Percentiles rank a stretch among this genome's conserved stretches.
phyloP scores from a whole-genome alignment of 1,140 invertebrate genomes.

The Pentalonia nigronervosa region DNA sequence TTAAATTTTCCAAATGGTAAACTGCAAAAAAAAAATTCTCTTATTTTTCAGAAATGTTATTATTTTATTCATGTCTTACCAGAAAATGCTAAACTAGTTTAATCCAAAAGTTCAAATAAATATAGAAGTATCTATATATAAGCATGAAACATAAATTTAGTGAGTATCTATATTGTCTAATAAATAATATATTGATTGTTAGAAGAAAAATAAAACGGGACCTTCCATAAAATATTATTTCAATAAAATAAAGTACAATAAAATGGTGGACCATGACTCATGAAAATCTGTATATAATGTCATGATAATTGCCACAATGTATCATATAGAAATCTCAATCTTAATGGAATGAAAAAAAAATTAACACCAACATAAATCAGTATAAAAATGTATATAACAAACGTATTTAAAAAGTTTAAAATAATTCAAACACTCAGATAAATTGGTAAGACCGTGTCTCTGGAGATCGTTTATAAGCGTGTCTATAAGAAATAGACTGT shows the following conservation, averaged over 20 bases:
- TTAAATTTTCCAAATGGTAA: not conserved
- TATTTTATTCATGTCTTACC: not conserved
- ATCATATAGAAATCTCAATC: not conserved
- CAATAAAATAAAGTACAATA: not conserved
- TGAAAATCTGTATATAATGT: not conserved
- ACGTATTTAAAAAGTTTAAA: not conserved
- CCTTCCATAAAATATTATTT: too few species aligned
- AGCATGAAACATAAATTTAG: too few species aligned
- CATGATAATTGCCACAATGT: too few species aligned
- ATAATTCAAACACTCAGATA: not conserved
- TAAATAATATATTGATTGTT: not conserved
- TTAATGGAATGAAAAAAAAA: not conserved
- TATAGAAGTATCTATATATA: not conserved
- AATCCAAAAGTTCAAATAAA: not conserved
- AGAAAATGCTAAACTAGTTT: too few species aligned
- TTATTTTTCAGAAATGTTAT: not conserved
- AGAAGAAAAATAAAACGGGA: not conserved
- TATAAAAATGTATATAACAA: not conserved
- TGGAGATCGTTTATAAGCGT: constrained; percentile 1
- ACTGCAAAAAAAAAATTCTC: not conserved
- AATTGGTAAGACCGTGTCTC: not conserved
- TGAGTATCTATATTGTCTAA: not conserved
- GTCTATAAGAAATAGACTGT: constrained; percentile 5
- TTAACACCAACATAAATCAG: not conserved
- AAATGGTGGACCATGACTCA: not conserved